Conservation (phyloP, 1,140 invertebrate species). For the Ceratina australensis region DNA sequence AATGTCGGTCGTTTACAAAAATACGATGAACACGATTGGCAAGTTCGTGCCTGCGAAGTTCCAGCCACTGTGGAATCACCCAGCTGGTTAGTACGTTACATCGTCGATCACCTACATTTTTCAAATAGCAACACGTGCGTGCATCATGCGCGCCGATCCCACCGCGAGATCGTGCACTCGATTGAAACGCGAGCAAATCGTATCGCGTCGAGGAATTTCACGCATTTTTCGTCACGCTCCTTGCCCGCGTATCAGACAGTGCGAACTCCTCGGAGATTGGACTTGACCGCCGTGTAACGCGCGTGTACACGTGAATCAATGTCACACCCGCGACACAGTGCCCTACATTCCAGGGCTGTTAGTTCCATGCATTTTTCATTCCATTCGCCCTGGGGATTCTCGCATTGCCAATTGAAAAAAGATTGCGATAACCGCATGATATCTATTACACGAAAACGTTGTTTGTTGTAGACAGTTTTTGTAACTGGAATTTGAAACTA, state of each 20-base stretch:
- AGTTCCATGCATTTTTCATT: neutral
- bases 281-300: slow-evolving; percentile 2
- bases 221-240: neutral
- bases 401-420: neutral
- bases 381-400: too few species aligned
- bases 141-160: neutral
- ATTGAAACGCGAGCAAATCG: neutral
- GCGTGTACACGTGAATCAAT: slow-evolving; percentile 16
- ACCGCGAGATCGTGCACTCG: neutral
- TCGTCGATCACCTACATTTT: slow-evolving; percentile 17
- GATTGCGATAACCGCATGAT: neutral
- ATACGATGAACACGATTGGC: slow-evolving; percentile 84
- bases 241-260: neutral
- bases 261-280: neutral
- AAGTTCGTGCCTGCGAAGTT: slow-evolving; percentile 88
- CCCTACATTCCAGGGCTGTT: neutral
- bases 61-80: slow-evolving; percentile 93
- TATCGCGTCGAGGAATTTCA: neutral
- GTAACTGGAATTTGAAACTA: slow-evolving; percentile 1
- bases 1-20: slow-evolving; percentile 83
- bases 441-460: neutral
- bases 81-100: slow-evolving; percentile 85
- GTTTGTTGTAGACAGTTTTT: neutral
- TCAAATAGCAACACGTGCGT: slow-evolving; percentile 44
- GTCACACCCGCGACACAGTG: neutral